Base-by-base conservation (phyloP, 2,797 vertebrate genomes). In the Glossophaga mutica region DNA sequence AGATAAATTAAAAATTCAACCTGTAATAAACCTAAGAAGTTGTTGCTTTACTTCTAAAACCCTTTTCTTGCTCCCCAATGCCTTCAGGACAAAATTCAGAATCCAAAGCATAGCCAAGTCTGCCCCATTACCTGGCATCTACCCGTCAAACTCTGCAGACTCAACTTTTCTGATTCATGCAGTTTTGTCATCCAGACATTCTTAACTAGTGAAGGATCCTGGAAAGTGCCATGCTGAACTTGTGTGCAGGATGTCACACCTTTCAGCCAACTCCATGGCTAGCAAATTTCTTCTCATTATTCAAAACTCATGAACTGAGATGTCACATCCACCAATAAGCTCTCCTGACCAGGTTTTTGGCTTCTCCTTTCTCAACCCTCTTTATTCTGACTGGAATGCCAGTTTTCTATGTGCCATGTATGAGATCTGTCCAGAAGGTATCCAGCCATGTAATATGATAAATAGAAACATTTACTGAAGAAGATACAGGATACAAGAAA, bases 1-100 rank as follows among this genome's bases (percentile, higher is more conserved):
- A 83, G 32, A 91, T 18, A 15, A 83, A 89, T 83, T 79, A 88
- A 95, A 96, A 97, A 62, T 84, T 73, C 37, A 88, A 86, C 32
- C 22, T 74, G 48, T 90, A 2, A 44, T 74, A 94, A 89, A 21
- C 7, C 24, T 70, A 68, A 78, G 50, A 21, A 73, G 2, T 48
- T 74, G 12, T 77, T 65, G 39, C 74, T 78, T 19, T 21, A 70
- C 16, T 67, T 42, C 9, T 90, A 81, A 44, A 92, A 90, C 14
- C 2, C 2, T 11, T 91, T 73, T 8, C 2, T 86, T 22, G 15
- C 7, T 95, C 42, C 46, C 8, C 1, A 19, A 1, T 85, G 11
- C 16, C 21, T 85, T 67, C 52, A 93, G 87, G 67, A 90, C 81
- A 93, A 94, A 88, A 83, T 77, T 79, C 19, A 87, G 48, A 93